phyloP scores from a whole-genome alignment of 2,797 vertebrate genomes.

The Aldrovandia affinis region DNA sequence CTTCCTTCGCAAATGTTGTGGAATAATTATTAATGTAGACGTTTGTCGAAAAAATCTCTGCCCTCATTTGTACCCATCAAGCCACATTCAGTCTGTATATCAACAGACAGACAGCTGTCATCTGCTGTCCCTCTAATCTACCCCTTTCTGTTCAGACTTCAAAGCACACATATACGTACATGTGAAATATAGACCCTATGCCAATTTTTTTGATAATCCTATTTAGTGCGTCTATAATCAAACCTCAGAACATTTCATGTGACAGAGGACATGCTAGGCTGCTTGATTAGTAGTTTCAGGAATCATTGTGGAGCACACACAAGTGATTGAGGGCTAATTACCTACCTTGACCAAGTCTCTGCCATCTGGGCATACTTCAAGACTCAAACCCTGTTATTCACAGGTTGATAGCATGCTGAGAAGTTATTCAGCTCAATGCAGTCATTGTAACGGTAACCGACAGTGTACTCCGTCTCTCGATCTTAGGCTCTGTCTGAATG shows the following conservation, averaged over 20 bases:
- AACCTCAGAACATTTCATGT: background rate
- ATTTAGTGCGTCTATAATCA: slow-evolving; percentile 6
- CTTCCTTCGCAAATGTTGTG: slow-evolving; percentile 3
- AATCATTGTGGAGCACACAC: background rate
- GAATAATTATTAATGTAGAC: slow-evolving; percentile 12
- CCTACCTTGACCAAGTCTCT: slow-evolving; percentile 19
- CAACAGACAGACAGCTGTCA: background rate
- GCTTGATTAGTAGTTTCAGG: slow-evolving; percentile 5
- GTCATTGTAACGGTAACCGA: slow-evolving; percentile 21
- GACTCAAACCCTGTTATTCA: slow-evolving; percentile 20
- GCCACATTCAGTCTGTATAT: background rate
- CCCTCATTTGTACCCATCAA: background rate
- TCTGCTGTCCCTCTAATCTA: background rate
- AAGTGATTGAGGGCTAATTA: slow-evolving; percentile 32
- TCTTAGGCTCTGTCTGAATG: background rate
- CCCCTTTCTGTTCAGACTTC: background rate
- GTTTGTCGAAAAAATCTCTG: background rate
- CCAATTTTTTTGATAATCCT: background rate
- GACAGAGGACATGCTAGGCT: background rate
- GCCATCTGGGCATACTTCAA: background rate
- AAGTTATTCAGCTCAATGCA: background rate
- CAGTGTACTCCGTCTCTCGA: slow-evolving; percentile 11
- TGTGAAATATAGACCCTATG: background rate
- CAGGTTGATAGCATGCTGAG: background rate
- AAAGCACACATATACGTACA: background rate